Evolutionary conservation across 2,113 vertebrate genomes (phyloP), one percentile per base, ranked within the genome.

Genomic region (Indicator maculatus): DNA sequence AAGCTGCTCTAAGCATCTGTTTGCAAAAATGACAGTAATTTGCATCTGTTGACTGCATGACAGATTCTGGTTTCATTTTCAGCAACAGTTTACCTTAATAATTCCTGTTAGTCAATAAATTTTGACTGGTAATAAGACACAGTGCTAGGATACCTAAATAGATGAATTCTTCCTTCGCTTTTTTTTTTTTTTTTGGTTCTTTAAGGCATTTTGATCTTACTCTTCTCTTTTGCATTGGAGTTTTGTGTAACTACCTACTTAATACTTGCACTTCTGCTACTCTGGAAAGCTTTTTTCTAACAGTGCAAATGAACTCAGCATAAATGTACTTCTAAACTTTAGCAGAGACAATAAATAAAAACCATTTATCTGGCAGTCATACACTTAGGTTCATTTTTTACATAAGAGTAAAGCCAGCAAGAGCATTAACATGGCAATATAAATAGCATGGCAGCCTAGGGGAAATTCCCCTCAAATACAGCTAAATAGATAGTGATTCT

Each of bases 21-120:
- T 94, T 94, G 61, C 45, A 90, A 93, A 96, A 93, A 89, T 88
- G 65, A n/a, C 72, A 30, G 81, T 85, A 88, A 92, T 95, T 95
- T 96, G 24, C 50, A 81, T 94, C 72, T 82, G 50, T 94, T 79
- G 61, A 67, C 72, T 89, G 38, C 53, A 95, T 84, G 89, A 75
- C 20, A 82, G 79, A 88, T 86, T 92, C 81, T 77, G 36, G 70
- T 94, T 92, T 88, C 55, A 86, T 79, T 91, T 96, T 85, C 59
- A 79, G 58, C 53, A 75, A 44, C 3, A 69, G 58, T 89, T 89
- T 67, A 23, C 39, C 44, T 79, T 89, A 96, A 75, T 93, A 93
- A 93, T 85, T 94, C 81, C 17, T 53, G 44, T 69, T 94, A 82
- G 79, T 91, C 60, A 67, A 74, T 50, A 36, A 63, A 60, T 89